phyloP scores from a whole-genome alignment of 2,797 vertebrate species.

The Malacoctenus gilli region DNA sequence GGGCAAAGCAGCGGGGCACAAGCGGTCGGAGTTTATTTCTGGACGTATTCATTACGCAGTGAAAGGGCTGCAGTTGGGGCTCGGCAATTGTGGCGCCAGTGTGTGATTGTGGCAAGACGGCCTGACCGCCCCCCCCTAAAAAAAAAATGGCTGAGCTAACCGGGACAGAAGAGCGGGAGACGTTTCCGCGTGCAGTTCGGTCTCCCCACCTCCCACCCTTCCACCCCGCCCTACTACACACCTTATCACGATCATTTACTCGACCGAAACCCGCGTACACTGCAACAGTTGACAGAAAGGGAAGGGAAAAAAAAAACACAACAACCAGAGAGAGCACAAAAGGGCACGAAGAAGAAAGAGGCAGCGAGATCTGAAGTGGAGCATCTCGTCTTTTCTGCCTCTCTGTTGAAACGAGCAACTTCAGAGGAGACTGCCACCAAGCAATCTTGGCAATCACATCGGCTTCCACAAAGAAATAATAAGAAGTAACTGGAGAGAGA shows the following conservation, averaged over 20 bases:
- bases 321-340: constrained; percentile 22
- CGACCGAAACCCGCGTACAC: constrained; percentile 65
- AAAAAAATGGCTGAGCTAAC: constrained; percentile 93
- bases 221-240: constrained; percentile 69
- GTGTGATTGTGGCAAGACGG: constrained; percentile 96
- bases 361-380: constrained; percentile 37
- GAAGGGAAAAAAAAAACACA: constrained; percentile 1
- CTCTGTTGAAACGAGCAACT: constrained; percentile 39
- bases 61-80: constrained; percentile 88
- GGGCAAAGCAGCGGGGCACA: constrained; percentile 71
- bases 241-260: constrained; percentile 80
- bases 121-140: constrained; percentile 82
- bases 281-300: constrained; percentile 53
- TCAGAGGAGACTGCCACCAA: constrained; percentile 65
- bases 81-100: constrained; percentile 88
- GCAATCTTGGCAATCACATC: constrained; percentile 73
- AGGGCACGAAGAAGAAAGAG: constrained; percentile 39
- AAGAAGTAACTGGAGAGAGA: constrained; percentile 50
- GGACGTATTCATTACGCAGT: constrained; percentile 93
- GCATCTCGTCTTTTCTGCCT: constrained; percentile 40
- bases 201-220: constrained; percentile 16
- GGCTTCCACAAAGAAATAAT: constrained; percentile 70
- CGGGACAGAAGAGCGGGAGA: constrained; percentile 79
- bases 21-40: constrained; percentile 89
- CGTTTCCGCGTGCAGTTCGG: constrained; percentile 74